These are phyloP conservation scores for Perdita meconis DNA, from an alignment of 2,888 invertebrate species.

Conservation along the genomic window DNA sequence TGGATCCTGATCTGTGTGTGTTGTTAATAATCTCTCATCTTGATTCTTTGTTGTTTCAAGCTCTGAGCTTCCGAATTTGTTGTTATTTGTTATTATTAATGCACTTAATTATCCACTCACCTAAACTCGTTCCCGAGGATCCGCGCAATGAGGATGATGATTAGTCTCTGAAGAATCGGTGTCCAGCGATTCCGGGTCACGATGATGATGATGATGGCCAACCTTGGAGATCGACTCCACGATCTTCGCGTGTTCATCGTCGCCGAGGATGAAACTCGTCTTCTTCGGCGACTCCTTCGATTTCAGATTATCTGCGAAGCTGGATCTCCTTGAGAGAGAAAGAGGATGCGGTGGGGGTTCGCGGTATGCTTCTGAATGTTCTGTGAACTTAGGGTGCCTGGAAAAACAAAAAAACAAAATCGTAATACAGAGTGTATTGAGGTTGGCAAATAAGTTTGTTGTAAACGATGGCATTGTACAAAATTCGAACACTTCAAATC, in stretches of 20 bases:
- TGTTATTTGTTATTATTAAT: background rate
- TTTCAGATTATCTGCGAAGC: conserved; percentile 68
- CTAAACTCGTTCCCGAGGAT: conserved; percentile 73
- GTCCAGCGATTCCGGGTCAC: conserved; percentile 31
- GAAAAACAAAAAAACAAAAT: background rate
- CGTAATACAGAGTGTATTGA: no score
- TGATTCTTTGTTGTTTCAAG: no score
- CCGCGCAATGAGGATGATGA: conserved; percentile 66
- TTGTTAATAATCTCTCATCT: no score
- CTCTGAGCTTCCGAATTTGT: background rate
- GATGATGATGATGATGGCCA: background rate
- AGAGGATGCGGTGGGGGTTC: conserved; percentile 56
- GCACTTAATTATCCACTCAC: conserved; percentile 57
- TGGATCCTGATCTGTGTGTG: no score
- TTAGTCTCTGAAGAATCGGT: conserved; percentile 65
- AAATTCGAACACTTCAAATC: no score
- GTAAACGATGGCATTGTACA: no score
- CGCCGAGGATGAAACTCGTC: conserved; percentile 69
- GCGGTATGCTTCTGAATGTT: conserved; percentile 67
- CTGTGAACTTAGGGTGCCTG: conserved; percentile 73
- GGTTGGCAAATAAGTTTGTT: no score
- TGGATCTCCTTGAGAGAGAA: conserved; percentile 62
- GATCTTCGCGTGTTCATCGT: conserved; percentile 49
- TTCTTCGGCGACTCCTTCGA: conserved; percentile 66
- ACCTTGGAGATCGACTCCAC: conserved; percentile 33